A percentile compares a stretch with the other conserved stretches of the same genome.
These are phyloP conservation scores for Oncorhynchus gorbuscha DNA, from an alignment of 2,113 vertebrate genomes.

Conservation along the genomic window DNA sequence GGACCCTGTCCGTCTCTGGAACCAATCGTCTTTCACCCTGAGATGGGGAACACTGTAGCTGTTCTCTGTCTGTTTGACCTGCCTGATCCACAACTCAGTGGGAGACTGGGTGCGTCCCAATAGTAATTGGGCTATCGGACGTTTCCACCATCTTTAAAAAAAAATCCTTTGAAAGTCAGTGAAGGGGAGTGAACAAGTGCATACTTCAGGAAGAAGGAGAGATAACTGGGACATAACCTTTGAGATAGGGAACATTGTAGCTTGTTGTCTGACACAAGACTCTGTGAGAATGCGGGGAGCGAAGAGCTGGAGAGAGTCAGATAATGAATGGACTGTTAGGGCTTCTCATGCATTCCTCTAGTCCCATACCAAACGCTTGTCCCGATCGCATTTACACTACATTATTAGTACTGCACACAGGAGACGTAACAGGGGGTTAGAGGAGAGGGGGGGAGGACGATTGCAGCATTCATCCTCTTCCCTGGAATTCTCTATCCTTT, in stretches of 20 bases:
- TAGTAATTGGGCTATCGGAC: too few species aligned
- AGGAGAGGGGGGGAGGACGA: neutral
- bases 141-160: too few species aligned
- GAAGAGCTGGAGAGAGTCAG: neutral
- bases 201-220: too few species aligned
- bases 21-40: too few species aligned
- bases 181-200: too few species aligned
- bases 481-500: neutral
- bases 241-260: too few species aligned
- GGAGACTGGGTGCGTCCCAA: neutral
- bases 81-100: neutral
- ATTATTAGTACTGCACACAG: neutral
- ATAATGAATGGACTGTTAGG: conserved; percentile 16
- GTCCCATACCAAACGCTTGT: conserved; percentile 17
- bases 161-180: too few species aligned
- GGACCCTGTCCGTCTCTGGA: too few species aligned
- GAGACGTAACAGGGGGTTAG: neutral
- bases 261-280: neutral
- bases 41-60: neutral
- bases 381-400: neutral
- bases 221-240: too few species aligned
- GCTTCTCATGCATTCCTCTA: conserved; percentile 21
- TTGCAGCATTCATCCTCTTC: conserved; percentile 44
- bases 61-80: neutral
- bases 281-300: conserved; percentile 8